Evolutionary conservation across 2,797 vertebrate genomes (phyloP), one percentile per base, ranked within the genome.

Genomic region (Platalea minor): DNA sequence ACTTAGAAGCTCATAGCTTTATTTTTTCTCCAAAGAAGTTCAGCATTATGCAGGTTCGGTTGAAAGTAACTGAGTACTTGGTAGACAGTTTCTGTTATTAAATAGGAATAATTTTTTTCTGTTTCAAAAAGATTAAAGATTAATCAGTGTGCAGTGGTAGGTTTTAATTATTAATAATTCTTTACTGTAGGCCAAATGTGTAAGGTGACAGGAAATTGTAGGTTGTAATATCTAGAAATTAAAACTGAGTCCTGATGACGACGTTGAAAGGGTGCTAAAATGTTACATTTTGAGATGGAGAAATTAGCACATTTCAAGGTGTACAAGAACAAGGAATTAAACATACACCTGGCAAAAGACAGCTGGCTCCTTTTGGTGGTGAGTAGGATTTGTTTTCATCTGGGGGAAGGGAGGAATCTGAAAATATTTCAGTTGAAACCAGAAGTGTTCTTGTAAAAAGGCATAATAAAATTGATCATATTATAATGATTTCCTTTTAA

Each of bases 401-500:
- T 84, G n/a, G 65, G 35, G 48, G 31, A 93, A 80, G 65, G 87
- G 89, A 95, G 94, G 69, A 94, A 95, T 75, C 41, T 80, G 94
- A 89, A 91, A 81, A 51, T 67, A 94, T 48, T 96, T 96, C 33
- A 50, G 57, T 93, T 95, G 75, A 96, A 96, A 69, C 70, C 53
- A 48, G 75, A 83, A 95, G 23, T 95, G 69, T 95, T 97, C 74
- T 97, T 92, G 46, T 95, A 92, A 95, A 97, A 63, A 95, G 53
- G 45, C 68, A 61, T 33, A 90, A 91, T 96, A 95, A 96, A 96
- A 79, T 93, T 39, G 78, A 95, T 94, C 21, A 73, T 53, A 53
- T 57, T 85, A 16, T 90, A 77, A 89, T 87, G 68, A 93, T 97
- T 97, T 97, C 82, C 90, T 83, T 97, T 95, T 94, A 92, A 93